phyloP scores from a whole-genome alignment of 2,888 invertebrate species.

The Tipula confusa region DNA sequence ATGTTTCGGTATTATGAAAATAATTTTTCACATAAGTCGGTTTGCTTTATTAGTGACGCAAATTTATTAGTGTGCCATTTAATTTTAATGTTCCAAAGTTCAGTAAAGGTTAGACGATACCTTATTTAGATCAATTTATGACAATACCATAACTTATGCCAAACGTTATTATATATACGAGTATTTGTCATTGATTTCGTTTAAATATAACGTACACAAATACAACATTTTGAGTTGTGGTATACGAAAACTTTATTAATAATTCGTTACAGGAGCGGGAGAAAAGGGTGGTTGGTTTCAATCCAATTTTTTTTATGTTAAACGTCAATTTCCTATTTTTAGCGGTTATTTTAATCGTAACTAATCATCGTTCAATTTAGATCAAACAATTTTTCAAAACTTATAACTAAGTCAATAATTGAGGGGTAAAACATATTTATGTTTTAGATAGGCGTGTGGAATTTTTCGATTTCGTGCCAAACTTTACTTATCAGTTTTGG shows the following conservation, averaged over 20 bases:
- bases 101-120: neutral
- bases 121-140: neutral
- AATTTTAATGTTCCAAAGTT: neutral
- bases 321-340: neutral
- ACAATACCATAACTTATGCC: neutral
- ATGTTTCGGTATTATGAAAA: too few species aligned
- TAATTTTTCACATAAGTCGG: too few species aligned
- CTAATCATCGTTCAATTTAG: neutral
- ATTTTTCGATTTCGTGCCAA: neutral
- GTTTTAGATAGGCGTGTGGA: neutral
- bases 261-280: neutral
- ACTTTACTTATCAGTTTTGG: neutral
- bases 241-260: neutral
- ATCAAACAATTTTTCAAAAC: neutral
- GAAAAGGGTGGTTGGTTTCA: neutral
- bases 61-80: neutral
- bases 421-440: constrained; percentile 9
- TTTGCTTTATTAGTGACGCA: too few species aligned
- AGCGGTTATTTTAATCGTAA: neutral
- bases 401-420: neutral
- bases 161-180: neutral
- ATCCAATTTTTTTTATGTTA: neutral
- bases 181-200: neutral
- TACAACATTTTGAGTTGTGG: neutral
- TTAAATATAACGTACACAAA: neutral